Evolutionary conservation across 1,140 invertebrate species (phyloP), one percentile per base, ranked within the genome.

Genomic region (Lepidotrigona ventralis): DNA sequence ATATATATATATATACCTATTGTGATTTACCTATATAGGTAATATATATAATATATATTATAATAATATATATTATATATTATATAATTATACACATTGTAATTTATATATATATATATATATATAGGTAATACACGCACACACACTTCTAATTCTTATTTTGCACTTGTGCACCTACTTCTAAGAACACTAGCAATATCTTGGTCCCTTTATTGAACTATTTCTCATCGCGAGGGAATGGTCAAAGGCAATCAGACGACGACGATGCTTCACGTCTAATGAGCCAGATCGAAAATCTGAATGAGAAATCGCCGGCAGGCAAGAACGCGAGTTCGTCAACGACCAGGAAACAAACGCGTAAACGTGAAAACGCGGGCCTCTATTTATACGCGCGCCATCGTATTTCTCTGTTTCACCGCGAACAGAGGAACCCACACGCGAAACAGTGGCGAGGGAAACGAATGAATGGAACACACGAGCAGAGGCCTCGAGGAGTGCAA

Each of bases 401-500:
- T 33, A 33, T 33, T 33, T 33, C 33, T 33, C 33, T 33, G 33
- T 33, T 33, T 3, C 33, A 33, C 33, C 33, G 33, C 2, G 33
- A 3, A 26, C 21, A 70, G 53, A 64, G 70, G 70, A 77, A 63
- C 46, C 26, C 33, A 29, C 39, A 53, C 54, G 51, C 54, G 39
- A 63, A 80, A 72, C 26, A 53, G 26, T 26, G 26, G 60, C 68
- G 68, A 64, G 69, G 56, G 33, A 64, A 81, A 81, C 70, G 71
- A 76, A 83, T 83, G 81, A 83, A 83, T 83, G 81, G 75, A 63
- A 56, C 23, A 39, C 23, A 39, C 23, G 33, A n/a, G 33, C n/a
- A n/a, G 51, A 21, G 63, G 17, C 53, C 33, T 19, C 58, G 33
- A 60, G 21, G n/a, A 23, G 19, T 26, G 21, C 46, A n/a, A 26